Evolutionary conservation across 2,888 invertebrate species (phyloP).

Genomic region (Pegoplata infirma): DNA sequence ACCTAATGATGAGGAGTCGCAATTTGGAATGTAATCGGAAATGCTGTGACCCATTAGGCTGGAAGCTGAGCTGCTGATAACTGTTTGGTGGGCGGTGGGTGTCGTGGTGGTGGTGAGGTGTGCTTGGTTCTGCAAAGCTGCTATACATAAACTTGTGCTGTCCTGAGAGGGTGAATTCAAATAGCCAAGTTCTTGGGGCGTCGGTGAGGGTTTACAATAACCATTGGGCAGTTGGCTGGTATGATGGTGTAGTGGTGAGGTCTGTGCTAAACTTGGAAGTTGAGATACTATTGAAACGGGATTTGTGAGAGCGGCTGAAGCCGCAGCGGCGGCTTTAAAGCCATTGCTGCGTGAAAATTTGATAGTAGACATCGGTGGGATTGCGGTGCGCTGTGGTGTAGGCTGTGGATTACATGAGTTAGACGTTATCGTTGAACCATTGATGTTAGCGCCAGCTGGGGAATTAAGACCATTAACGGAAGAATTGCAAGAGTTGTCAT

Average conservation of each 20-base stretch:
- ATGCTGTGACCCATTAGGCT: slow-evolving; percentile 65
- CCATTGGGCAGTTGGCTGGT: slow-evolving; percentile 73
- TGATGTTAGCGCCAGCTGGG: slow-evolving; percentile 23
- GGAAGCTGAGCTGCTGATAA: slow-evolving; percentile 57
- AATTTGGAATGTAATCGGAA: slow-evolving; percentile 74
- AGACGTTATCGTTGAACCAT: slow-evolving; percentile 23
- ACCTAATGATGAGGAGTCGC: slow-evolving; percentile 65
- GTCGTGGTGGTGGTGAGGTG: slow-evolving; percentile 62
- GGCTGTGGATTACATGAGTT: slow-evolving; percentile 43
- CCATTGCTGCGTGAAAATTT: slow-evolving; percentile 74
- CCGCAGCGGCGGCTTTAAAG: slow-evolving; percentile 67
- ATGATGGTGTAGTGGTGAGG: slow-evolving; percentile 66
- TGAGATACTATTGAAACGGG: slow-evolving; percentile 60
- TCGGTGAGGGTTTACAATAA: slow-evolving; percentile 77
- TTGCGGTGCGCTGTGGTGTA: slow-evolving; percentile 71
- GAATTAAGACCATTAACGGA: slow-evolving; percentile 29
- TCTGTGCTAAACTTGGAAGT: slow-evolving; percentile 60
- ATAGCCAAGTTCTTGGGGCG: slow-evolving; percentile 76
- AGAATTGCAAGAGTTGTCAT: slow-evolving; percentile 59
- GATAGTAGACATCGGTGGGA: slow-evolving; percentile 77
- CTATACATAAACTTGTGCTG: slow-evolving; percentile 66
- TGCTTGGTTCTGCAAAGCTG: slow-evolving; percentile 61
- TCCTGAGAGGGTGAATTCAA: slow-evolving; percentile 75
- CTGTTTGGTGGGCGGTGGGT: slow-evolving; percentile 66
- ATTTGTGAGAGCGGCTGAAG: slow-evolving; percentile 62